These are phyloP conservation scores for Dromiciops gliroides DNA, from an alignment of 2,113 vertebrate genomes.

Conservation along the genomic window DNA sequence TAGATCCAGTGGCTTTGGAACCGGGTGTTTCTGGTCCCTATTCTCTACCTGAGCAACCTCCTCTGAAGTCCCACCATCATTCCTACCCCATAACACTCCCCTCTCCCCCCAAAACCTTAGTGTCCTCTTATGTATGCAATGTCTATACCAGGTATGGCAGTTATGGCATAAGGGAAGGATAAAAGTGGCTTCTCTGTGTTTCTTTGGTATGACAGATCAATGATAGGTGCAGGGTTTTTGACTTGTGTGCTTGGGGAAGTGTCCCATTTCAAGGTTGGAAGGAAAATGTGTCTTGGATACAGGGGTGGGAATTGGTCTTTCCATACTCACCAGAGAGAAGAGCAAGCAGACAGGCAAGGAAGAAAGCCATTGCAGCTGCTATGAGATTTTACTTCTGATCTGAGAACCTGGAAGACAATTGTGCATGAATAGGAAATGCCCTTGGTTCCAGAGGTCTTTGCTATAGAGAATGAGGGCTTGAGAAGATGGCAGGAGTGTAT, in stretches of 20 bases:
- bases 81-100: fast-evolving
- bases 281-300: background rate
- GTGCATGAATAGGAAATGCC: background rate
- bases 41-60: background rate
- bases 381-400: background rate
- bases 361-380: conserved; percentile 39
- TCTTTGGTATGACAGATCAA: background rate
- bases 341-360: conserved; percentile 59
- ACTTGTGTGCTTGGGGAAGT: background rate
- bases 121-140: background rate
- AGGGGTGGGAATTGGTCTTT: background rate
- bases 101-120: background rate
- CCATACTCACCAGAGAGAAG: conserved; percentile 56
- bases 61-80: background rate
- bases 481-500: background rate
- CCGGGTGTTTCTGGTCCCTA: background rate
- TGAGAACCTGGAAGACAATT: conserved; percentile 63
- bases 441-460: background rate
- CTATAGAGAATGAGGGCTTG: background rate
- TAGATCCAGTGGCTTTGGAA: background rate
- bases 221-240: background rate
- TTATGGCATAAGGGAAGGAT: background rate
- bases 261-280: background rate
- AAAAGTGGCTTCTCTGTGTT: background rate
- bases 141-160: background rate